Evolutionary conservation across 2,888 invertebrate species (phyloP), one percentile per base, ranked within the genome.

Genomic region (Dicyrtoma fusca): DNA sequence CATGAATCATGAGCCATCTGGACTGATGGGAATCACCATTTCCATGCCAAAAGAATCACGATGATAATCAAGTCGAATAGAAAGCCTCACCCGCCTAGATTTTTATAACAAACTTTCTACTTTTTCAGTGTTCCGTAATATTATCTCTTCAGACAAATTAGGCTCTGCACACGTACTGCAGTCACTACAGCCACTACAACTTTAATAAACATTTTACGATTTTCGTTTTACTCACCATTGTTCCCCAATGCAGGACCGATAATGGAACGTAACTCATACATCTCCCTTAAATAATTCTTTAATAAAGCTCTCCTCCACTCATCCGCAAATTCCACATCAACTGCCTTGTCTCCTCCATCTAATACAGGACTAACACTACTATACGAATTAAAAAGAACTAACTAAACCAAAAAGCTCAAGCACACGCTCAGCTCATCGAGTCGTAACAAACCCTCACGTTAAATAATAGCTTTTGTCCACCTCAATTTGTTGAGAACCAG

Each of bases 1-100:
- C 57, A 47, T 68, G 68, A 68, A 68, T 68, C 68, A 68, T 68
- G 68, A 68, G 57, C 68, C 68, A 68, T 68, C 68, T 68, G 68
- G 68, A 68, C 68, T 68, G 68, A 68, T 68, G 68, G 68, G 68
- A 68, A 68, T 68, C 68, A 68, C 68, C 68, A 59, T 45, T 68
- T 68, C 68, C 68, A 68, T 68, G 68, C 68, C 68, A 68, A 68
- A 68, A 68, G 68, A 55, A 68, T 68, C 68, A 68, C 68, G 68
- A 68, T 68, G 68, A 55, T 68, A 68, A 68, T 62, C 69, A 69
- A 59, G 61, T 25, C 51, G 64, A 71, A 64, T 71, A 71, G 71
- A 71, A 71, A 71, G 71, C 71, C 64, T 71, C 71, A 65, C 71
- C 71, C 71, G 71, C 71, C 71, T 71, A 44, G 55, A 64, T 65